A percentile compares a stretch with the other conserved stretches of the same genome.
Evolutionary conservation across 1,140 invertebrate genomes (phyloP).

Genomic region (Cryptotermes secundus): DNA sequence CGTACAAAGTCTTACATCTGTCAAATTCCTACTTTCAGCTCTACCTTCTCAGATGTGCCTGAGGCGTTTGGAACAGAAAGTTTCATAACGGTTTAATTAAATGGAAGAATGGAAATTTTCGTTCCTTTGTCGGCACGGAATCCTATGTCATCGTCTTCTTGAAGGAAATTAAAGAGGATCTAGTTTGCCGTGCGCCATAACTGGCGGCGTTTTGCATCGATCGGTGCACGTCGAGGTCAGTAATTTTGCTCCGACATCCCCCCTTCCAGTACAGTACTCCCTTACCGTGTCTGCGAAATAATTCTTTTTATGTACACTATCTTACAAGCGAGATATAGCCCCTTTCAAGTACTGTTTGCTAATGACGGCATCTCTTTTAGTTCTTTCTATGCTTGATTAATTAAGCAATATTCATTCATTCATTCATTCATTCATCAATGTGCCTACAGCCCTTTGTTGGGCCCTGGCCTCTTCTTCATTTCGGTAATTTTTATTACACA

Average conservation of each 20-base stretch:
- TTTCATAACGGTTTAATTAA: conserved; percentile 6
- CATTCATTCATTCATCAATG: too few species aligned
- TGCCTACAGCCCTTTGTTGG: too few species aligned
- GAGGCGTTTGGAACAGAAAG: conserved; percentile 11
- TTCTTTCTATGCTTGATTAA: too few species aligned
- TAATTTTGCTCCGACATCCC: not conserved
- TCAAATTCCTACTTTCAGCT: not conserved
- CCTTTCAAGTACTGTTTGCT: too few species aligned
- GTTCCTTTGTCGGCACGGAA: conserved; percentile 14
- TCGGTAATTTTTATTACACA: too few species aligned
- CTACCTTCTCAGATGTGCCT: not conserved
- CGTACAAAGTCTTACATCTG: not conserved
- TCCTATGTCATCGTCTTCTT: not conserved
- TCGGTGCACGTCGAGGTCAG: not conserved
- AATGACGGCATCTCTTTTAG: too few species aligned
- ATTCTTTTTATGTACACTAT: not conserved
- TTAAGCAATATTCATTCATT: too few species aligned
- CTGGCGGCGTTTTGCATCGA: not conserved
- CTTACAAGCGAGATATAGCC: not conserved
- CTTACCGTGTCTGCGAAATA: not conserved
- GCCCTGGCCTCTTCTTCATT: too few species aligned
- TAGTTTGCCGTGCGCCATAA: too few species aligned
- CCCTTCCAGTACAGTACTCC: too few species aligned
- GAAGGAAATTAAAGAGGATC: not conserved
- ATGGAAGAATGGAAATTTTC: conserved; percentile 2